These are phyloP conservation scores for Mixornis gularis DNA, from an alignment of 2,113 vertebrate species.

Conservation along the genomic window DNA sequence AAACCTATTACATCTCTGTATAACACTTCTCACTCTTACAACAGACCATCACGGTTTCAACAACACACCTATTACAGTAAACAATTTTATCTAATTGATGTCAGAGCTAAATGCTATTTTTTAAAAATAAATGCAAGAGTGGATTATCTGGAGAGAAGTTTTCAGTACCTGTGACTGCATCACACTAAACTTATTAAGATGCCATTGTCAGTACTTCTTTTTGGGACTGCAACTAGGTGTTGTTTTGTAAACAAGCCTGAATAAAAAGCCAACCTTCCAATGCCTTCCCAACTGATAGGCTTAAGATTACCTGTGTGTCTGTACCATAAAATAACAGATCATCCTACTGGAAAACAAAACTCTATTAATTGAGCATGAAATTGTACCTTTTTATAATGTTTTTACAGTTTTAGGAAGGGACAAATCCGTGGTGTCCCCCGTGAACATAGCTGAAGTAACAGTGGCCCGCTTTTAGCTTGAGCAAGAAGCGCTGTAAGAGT, in stretches of 20 bases:
- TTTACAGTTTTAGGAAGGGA: slow-evolving; percentile 5
- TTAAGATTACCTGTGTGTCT: neutral
- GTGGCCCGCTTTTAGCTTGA: slow-evolving; percentile 40
- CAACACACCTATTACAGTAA: neutral
- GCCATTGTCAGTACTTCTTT: neutral
- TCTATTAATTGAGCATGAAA: neutral
- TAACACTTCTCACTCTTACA: neutral
- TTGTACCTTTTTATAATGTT: neutral
- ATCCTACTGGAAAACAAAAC: neutral
- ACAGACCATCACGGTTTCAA: neutral
- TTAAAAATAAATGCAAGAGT: neutral
- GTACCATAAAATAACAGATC: neutral
- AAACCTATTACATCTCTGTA: neutral
- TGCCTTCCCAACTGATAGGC: neutral
- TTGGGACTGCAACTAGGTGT: neutral
- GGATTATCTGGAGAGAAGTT: neutral
- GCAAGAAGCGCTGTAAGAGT: slow-evolving; percentile 25
- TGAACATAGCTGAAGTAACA: slow-evolving; percentile 15
- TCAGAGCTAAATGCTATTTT: neutral
- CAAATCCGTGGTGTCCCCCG: neutral
- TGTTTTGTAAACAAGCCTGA: neutral
- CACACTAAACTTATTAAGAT: neutral
- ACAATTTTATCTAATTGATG: neutral
- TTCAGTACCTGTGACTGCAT: neutral
- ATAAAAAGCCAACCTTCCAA: neutral